These are phyloP conservation scores for Podargus strigoides DNA, from an alignment of 2,797 vertebrate species.

Conservation along the genomic window DNA sequence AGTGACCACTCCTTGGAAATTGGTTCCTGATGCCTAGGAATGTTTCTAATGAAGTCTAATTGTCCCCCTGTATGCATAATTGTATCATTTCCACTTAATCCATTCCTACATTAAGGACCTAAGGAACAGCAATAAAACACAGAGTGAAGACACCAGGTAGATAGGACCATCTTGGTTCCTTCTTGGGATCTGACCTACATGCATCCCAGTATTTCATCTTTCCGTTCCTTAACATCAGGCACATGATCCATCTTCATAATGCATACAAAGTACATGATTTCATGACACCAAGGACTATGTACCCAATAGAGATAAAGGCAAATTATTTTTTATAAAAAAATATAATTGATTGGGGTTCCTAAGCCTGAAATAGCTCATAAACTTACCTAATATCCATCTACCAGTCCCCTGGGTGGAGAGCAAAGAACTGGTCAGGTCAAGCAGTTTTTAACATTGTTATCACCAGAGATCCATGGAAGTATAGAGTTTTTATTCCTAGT, in stretches of 20 bases:
- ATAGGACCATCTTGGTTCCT: not conserved
- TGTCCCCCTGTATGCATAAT: not conserved
- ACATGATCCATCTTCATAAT: not conserved
- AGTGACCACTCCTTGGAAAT: not conserved
- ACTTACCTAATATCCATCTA: not conserved
- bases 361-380: not conserved
- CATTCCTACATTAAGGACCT: not conserved
- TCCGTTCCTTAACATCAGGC: not conserved
- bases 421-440: not conserved
- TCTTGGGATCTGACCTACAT: not conserved
- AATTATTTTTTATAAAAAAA: not conserved
- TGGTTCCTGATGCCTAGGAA: not conserved
- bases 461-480: not conserved
- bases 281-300: not conserved
- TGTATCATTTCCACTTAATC: not conserved
- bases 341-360: not conserved
- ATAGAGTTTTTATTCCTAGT: not conserved
- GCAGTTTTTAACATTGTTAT: not conserved
- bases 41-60: not conserved
- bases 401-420: fast-evolving
- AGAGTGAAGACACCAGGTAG: not conserved
- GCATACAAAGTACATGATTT: not conserved
- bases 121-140: not conserved
- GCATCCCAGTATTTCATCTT: not conserved
- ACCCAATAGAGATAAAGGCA: not conserved